Conservation (phyloP, 1,140 invertebrate species). For the Pseudomyrmex pallidus region DNA sequence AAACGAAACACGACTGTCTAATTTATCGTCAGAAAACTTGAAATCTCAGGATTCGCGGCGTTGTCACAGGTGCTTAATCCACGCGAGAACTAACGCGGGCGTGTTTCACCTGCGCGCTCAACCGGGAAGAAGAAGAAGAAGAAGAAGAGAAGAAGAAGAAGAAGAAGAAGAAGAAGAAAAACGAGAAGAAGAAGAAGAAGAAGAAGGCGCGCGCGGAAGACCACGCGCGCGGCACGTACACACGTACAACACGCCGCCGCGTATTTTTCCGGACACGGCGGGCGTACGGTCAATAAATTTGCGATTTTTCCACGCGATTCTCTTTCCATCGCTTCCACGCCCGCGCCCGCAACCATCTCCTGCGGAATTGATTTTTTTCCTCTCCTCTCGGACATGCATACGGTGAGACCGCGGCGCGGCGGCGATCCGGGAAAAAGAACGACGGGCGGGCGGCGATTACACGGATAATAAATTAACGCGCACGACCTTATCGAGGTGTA, state of each 20-base stretch:
- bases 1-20: too few species aligned
- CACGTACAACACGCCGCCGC: conserved; percentile 24
- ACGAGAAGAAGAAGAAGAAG: neutral
- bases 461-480: conserved; percentile 81
- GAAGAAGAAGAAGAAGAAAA: neutral
- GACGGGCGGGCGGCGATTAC: conserved; percentile 69
- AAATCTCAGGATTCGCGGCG: conserved; percentile 4
- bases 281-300: conserved; percentile 69
- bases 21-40: neutral
- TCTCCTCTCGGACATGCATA: neutral
- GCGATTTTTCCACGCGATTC: conserved; percentile 67
- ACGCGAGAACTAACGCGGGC: conserved; percentile 62
- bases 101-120: conserved; percentile 60
- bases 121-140: neutral
- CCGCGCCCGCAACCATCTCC: conserved; percentile 28
- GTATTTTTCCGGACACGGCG: conserved; percentile 48
- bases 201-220: neutral
- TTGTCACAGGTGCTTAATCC: conserved; percentile 72
- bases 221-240: conserved; percentile 53
- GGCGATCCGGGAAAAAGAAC: conserved; percentile 53
- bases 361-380: conserved; percentile 19
- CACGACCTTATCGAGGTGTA: conserved; percentile 81
- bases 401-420: neutral
- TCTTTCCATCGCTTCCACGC: conserved; percentile 49
- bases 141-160: neutral